Conservation (phyloP, 2,797 vertebrate genomes). For the Pseudochirops cupreus region DNA sequence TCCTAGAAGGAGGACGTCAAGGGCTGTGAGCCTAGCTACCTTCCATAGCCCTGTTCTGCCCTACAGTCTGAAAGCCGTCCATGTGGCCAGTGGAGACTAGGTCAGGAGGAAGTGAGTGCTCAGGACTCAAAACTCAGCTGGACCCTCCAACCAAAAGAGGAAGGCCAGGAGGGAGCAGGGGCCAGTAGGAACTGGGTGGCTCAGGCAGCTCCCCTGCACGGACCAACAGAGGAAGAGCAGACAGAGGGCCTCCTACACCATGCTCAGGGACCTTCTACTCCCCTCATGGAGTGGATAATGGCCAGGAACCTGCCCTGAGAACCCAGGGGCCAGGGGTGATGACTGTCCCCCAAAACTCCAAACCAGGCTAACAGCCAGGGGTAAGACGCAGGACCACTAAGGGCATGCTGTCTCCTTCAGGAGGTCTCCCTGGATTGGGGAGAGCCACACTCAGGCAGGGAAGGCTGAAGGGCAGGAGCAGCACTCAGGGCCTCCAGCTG, state of each 20-base stretch:
- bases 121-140: neutral
- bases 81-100: neutral
- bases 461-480: too few species aligned
- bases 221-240: fast-evolving
- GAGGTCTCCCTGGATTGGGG: neutral
- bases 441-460: too few species aligned
- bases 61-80: neutral
- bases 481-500: too few species aligned
- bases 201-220: neutral
- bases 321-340: too few species aligned
- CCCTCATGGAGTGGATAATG: neutral
- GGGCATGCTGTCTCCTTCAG: neutral
- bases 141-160: neutral
- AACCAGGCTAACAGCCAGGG: neutral
- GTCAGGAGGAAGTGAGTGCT: neutral
- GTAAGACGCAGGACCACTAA: neutral
- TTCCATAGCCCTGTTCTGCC: neutral
- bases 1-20: neutral
- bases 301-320: neutral
- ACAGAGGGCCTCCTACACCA: too few species aligned
- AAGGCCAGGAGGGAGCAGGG: neutral
- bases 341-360: neutral
- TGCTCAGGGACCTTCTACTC: too few species aligned
- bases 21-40: neutral
- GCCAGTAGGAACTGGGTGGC: fast-evolving